These are phyloP conservation scores for Syngnathus acus DNA, from an alignment of 2,797 vertebrate species.

Conservation along the genomic window DNA sequence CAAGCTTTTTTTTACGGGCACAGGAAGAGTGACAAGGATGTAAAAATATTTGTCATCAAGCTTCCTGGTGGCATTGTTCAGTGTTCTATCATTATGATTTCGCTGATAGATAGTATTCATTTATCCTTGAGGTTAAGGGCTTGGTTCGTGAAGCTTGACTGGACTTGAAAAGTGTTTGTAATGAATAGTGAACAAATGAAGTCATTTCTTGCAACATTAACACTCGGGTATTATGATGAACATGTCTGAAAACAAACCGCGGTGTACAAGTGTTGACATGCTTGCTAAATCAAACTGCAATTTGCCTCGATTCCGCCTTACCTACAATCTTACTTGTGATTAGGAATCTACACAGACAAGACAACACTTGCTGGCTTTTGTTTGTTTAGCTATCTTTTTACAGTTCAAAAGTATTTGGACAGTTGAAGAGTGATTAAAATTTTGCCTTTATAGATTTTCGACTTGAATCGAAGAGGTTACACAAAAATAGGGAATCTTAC, in stretches of 20 bases:
- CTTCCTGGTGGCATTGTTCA: background rate
- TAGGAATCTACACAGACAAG: background rate
- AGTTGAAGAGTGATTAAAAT: background rate
- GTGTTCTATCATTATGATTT: background rate
- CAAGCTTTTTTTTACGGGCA: background rate
- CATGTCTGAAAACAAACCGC: background rate
- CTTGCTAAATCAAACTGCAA: background rate
- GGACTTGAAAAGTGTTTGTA: background rate
- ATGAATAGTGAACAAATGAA: background rate
- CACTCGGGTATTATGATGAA: background rate
- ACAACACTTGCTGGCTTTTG: background rate
- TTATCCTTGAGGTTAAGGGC: background rate
- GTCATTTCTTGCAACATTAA: background rate
- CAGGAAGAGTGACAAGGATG: background rate
- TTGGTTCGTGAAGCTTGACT: background rate
- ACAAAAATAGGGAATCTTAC: background rate
- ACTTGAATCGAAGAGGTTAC: background rate
- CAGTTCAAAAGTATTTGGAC: background rate
- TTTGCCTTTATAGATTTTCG: background rate
- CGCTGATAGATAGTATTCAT: background rate
- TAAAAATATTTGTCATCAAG: background rate
- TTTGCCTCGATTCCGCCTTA: background rate
- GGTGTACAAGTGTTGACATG: background rate
- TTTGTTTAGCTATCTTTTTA: background rate
- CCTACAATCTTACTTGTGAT: background rate